Evolutionary conservation across 2,888 invertebrate species (phyloP).

Genomic region (Ochropacha duplaris): DNA sequence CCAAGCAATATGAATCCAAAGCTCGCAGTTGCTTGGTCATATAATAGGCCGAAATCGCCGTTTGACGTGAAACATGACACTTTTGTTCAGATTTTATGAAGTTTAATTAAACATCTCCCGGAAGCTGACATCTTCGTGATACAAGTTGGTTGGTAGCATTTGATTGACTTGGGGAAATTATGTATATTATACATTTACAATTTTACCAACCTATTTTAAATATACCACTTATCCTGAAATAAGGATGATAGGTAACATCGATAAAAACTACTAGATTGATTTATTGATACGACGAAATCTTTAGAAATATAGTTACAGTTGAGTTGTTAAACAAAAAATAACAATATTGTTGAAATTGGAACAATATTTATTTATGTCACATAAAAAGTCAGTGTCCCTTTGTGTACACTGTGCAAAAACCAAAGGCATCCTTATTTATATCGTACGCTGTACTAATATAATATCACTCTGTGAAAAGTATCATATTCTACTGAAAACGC

Average conservation of each 20-base stretch:
- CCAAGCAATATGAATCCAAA: conserved; percentile 24
- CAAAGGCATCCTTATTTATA: background rate
- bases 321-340: too few relatives aligned
- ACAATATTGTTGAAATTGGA: background rate
- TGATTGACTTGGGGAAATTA: conserved; percentile 71
- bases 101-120: conserved; percentile 64
- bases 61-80: conserved; percentile 54
- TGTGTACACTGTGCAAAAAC: background rate
- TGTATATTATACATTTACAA: too few relatives aligned
- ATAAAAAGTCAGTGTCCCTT: too few relatives aligned
- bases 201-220: too few relatives aligned
- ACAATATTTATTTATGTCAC: too few relatives aligned
- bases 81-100: conserved; percentile 60
- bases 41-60: conserved; percentile 44
- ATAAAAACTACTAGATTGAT: too few relatives aligned
- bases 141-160: conserved; percentile 41
- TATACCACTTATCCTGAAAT: too few relatives aligned
- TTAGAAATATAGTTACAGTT: too few relatives aligned
- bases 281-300: too few relatives aligned
- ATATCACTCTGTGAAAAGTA: conserved; percentile 3
- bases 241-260: too few relatives aligned
- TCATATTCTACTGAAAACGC: conserved; percentile 23
- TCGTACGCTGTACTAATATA: background rate
- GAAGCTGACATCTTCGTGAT: conserved; percentile 40
- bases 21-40: conserved; percentile 40